Base-by-base conservation (phyloP, 2,888 invertebrate species). In the Achlya flavicornis region DNA sequence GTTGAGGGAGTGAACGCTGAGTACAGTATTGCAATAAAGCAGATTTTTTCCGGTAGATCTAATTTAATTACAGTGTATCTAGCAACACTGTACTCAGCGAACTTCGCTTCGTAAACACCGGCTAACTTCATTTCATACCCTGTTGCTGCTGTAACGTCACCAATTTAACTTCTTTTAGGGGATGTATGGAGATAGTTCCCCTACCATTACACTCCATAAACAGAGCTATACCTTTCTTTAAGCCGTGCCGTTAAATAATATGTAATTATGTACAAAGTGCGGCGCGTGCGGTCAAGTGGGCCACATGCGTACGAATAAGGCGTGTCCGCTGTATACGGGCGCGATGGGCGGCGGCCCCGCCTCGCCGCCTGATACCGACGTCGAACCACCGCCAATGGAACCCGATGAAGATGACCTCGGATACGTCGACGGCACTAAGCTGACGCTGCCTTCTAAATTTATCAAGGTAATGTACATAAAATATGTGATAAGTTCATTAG, bases 231-330 rank as follows among this genome's bases (percentile, higher is more conserved):
- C 26, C 26, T 26, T 26, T 26, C 26, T 26, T 26, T 26, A 19
- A 53, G 19, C 53, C 19, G 46, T 46, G n/a, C n/a, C n/a, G n/a
- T 53, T 53, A 19, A 53, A 53, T 19, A 53, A 53, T 6, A 53
- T 53, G 16, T 32, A 41, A 26, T 60, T 53, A 12, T 66, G 16
- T 59, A 14, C 97, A 19, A 19, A 98, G 94, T 99, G 99, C 90
- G 99, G 99, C 11, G 99, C 99, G 10, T 99, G 99, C 89, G 99
- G 99, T 10, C 98, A 97, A 84, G 96, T 96, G 7, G 96, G 96
- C 0, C 96, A 96, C 79, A 96, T 96, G 96, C 93, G 99, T 63
- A 99, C 99, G 0, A 99, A 99, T 92, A 99, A 99, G 86, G 98
- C 99, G 12, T 99, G 99, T 89, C 99, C 99, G 0, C 89, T 98